Base-by-base conservation (phyloP, 2,888 invertebrate genomes). In the Chrysolina oricalcia region DNA sequence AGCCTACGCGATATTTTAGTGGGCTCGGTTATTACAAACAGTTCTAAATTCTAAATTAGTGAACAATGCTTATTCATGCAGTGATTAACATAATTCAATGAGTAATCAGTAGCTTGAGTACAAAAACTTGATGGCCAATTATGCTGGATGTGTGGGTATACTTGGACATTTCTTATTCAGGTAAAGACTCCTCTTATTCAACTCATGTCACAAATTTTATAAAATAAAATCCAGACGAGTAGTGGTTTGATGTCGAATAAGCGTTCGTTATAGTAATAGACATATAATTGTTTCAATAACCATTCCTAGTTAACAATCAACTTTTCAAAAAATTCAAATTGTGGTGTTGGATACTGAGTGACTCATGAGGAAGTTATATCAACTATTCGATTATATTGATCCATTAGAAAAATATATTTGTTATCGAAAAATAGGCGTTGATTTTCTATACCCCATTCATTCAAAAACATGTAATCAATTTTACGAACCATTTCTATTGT, bases 21-120 rank as follows among this genome's bases (percentile, higher is more conserved):
- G 59, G 59, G 59, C n/a, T 59, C 59, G 59, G 59, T 35, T 59
- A n/a, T 59, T 59, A 59, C 59, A 59, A 59, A 35, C 35, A n/a
- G 59, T 27, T n/a, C 27, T 27, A n/a, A 59, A 35, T 59, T 59
- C 59, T 3, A 59, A 59, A 59, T 59, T 59, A 59, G n/a, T 17
- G 53, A 59, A 59, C 59, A 59, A 59, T 59, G 59, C 35, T 59
- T 27, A 59, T 59, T 35, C 15, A 27, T 59, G 59, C 35, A 59
- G 11, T 11, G 53, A 59, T 59, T 11, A 59, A 9, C 59, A 59
- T 59, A 35, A 59, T 59, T 59, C 6, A 59, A 59, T 59, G n/a
- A 59, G 21, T 53, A 11, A 53, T 21, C 53, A 53, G 53, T 53
- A 53, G 59, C n/a, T 27, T 10, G 27, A 35, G 9, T n/a, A 17